These are phyloP conservation scores for Zoanthus sociatus DNA, from an alignment of 92 coral and sea anemone species.

Conservation along the genomic window DNA sequence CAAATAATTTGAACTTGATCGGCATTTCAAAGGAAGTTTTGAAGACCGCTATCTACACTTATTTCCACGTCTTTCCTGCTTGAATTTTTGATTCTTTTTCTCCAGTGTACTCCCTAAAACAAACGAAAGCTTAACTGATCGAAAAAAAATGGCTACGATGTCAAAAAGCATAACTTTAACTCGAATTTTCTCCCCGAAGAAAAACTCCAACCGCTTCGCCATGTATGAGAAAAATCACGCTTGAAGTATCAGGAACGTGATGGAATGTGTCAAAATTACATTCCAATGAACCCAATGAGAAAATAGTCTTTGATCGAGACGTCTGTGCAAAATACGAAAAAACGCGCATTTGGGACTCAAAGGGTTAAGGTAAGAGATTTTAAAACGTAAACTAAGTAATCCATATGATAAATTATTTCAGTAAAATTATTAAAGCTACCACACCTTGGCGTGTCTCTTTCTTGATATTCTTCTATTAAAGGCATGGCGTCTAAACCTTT, in stretches of 20 bases:
- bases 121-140: neutral
- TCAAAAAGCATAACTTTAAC: neutral
- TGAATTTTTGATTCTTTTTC: constrained; percentile 30
- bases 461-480: too few relatives aligned
- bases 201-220: constrained; percentile 11
- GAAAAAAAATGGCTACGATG: constrained; percentile 7
- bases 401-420: too few relatives aligned
- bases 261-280: too few relatives aligned
- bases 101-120: constrained; percentile 3
- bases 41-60: too few relatives aligned
- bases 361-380: neutral
- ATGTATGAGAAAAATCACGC: constrained; percentile 14
- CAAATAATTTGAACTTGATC: neutral
- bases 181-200: neutral
- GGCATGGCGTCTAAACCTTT: too few relatives aligned
- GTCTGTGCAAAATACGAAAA: too few relatives aligned
- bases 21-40: neutral
- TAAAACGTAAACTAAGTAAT: too few relatives aligned
- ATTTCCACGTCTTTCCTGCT: constrained; percentile 22
- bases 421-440: too few relatives aligned
- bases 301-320: too few relatives aligned
- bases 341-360: neutral
- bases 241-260: neutral
- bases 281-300: too few relatives aligned
- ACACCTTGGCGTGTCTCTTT: too few relatives aligned